A percentile compares a stretch with the other conserved stretches of the same genome.
Evolutionary conservation across 2,888 invertebrate species (phyloP).

Genomic region (Boloria selene): DNA sequence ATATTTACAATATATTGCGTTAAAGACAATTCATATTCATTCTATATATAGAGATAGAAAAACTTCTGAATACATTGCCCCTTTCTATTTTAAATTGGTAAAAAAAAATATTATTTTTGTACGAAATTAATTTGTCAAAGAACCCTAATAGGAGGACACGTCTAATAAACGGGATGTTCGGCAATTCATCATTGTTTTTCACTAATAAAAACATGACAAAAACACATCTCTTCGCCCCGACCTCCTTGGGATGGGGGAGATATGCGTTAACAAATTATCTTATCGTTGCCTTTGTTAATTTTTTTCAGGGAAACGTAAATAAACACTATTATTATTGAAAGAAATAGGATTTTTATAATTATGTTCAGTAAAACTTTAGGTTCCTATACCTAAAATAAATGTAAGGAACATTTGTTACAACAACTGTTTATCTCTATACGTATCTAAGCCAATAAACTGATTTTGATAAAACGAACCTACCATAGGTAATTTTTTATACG

Average conservation of each 20-base stretch:
- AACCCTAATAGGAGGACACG: constrained; percentile 50
- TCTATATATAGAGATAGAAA: too few relatives aligned
- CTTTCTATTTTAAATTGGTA: too few relatives aligned
- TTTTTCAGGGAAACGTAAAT: constrained; percentile 11
- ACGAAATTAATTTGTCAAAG: neutral
- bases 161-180: constrained; percentile 68
- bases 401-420: too few relatives aligned
- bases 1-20: too few relatives aligned
- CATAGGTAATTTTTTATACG: too few relatives aligned
- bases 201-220: constrained; percentile 75
- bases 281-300: constrained; percentile 23
- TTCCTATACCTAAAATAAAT: too few relatives aligned
- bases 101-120: neutral
- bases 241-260: constrained; percentile 18
- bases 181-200: constrained; percentile 78
- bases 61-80: too few relatives aligned
- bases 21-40: too few relatives aligned
- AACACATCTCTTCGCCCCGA: constrained; percentile 29
- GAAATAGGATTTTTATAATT: neutral
- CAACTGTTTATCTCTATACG: too few relatives aligned
- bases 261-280: constrained; percentile 29
- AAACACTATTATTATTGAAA: neutral
- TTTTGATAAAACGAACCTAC: too few relatives aligned
- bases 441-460: too few relatives aligned
- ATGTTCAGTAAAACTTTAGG: too few relatives aligned